phyloP scores from a whole-genome alignment of 1,140 invertebrate species.

The Homalodisca vitripennis region DNA sequence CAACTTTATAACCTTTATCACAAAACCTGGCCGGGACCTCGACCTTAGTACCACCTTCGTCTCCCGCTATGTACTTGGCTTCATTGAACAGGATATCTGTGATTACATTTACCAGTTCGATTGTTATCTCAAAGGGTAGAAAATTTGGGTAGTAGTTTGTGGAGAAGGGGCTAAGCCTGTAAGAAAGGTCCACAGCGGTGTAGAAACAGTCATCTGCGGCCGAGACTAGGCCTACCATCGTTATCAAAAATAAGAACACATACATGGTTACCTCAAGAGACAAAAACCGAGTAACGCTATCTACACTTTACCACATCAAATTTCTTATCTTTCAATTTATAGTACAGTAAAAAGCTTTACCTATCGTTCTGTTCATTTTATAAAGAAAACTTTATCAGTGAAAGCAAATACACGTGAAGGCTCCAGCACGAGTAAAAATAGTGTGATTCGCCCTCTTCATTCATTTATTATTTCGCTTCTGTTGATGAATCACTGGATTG shows the following conservation, averaged over 20 bases:
- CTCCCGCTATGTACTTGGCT: conserved; percentile 7
- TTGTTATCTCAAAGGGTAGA: conserved; percentile 7
- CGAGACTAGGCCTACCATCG: neutral
- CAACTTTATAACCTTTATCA: conserved; percentile 6
- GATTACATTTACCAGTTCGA: conserved; percentile 3
- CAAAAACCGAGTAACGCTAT: conserved; percentile 11
- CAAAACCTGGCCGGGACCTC: neutral
- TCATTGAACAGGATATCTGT: conserved; percentile 11
- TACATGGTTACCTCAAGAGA: neutral
- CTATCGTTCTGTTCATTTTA: neutral
- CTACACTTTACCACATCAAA: conserved; percentile 1
- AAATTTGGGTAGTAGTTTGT: conserved; percentile 10
- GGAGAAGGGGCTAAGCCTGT: conserved; percentile 9
- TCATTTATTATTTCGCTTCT: too few species aligned
- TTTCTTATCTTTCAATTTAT: conserved; percentile 5
- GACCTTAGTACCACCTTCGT: conserved; percentile 5
- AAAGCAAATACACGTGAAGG: conserved; percentile 1
- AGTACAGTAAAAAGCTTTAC: conserved; percentile 13
- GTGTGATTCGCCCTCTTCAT: too few species aligned
- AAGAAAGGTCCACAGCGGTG: neutral
- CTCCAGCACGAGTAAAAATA: too few species aligned
- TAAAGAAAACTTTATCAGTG: conserved; percentile 1
- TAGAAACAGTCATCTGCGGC: conserved; percentile 3
- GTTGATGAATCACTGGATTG: too few species aligned
- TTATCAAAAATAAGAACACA: neutral